A percentile compares a stretch with the other conserved stretches of the same genome.
phyloP scores from a whole-genome alignment of 2,888 invertebrate genomes.

The Chouioia cunea region DNA sequence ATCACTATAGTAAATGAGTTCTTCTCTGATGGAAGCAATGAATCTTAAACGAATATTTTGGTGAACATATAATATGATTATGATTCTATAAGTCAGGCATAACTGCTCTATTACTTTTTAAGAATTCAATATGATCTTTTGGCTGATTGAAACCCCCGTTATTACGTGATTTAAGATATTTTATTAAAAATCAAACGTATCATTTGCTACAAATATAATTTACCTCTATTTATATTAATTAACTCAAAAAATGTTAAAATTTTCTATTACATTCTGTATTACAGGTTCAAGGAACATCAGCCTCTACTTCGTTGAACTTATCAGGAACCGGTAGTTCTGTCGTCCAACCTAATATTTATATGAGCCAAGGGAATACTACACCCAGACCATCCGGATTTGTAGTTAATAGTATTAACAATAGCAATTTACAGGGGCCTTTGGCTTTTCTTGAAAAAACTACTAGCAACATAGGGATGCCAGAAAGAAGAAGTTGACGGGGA shows the following conservation, averaged over 20 bases:
- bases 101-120: too few relatives aligned
- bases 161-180: too few relatives aligned
- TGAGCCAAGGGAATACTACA: constrained; percentile 60
- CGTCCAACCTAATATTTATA: constrained; percentile 63
- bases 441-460: constrained; percentile 92
- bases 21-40: too few relatives aligned
- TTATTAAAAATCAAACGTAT: not conserved
- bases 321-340: constrained; percentile 62
- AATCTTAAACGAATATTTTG: too few relatives aligned
- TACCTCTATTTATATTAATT: not conserved
- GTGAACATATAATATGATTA: too few relatives aligned
- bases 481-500: constrained; percentile 88
- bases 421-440: constrained; percentile 83
- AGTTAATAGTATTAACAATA: constrained; percentile 69
- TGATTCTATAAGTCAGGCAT: too few relatives aligned
- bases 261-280: constrained; percentile 36
- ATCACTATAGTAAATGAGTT: too few relatives aligned
- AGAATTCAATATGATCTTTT: too few relatives aligned
- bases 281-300: constrained; percentile 62
- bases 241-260: not conserved
- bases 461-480: constrained; percentile 90
- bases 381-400: constrained; percentile 81
- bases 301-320: constrained; percentile 59
- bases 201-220: too few relatives aligned
- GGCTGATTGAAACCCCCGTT: too few relatives aligned